These are phyloP conservation scores for Psittacara wagleri DNA, from an alignment of 2,113 vertebrate genomes.

Conservation along the genomic window DNA sequence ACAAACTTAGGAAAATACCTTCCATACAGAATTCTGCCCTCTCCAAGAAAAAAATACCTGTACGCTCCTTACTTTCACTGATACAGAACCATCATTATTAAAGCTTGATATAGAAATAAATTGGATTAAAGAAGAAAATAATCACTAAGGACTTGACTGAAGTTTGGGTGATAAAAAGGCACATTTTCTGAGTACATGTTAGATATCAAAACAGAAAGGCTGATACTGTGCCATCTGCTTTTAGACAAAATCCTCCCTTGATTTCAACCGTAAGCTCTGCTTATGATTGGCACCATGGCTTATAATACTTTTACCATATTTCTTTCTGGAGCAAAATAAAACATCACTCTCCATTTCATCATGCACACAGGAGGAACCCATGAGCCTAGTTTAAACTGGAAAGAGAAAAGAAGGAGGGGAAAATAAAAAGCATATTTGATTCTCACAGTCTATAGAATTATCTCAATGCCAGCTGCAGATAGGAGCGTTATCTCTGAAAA, in stretches of 20 bases:
- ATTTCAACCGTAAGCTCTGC: neutral
- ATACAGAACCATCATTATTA: neutral
- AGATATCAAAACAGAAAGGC: neutral
- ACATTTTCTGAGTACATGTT: neutral
- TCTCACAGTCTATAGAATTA: neutral
- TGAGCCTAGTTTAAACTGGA: neutral
- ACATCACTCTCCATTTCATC: neutral
- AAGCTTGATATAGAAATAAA: neutral
- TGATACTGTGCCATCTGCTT: neutral
- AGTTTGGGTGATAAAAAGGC: neutral
- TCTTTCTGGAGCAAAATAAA: neutral
- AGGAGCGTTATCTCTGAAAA: constrained; percentile 1
- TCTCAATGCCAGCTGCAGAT: neutral
- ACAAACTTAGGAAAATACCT: constrained; percentile 11
- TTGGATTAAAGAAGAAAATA: neutral
- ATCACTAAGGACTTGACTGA: neutral
- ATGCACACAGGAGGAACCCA: neutral
- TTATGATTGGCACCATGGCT: neutral
- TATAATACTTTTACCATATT: neutral
- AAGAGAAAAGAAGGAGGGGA: neutral
- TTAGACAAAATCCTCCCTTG: neutral
- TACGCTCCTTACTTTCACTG: neutral
- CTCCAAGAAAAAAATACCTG: neutral
- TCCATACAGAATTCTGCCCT: neutral
- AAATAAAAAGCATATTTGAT: neutral